phyloP scores from a whole-genome alignment of 2,113 vertebrate species.

The Alexandromys fortis region DNA sequence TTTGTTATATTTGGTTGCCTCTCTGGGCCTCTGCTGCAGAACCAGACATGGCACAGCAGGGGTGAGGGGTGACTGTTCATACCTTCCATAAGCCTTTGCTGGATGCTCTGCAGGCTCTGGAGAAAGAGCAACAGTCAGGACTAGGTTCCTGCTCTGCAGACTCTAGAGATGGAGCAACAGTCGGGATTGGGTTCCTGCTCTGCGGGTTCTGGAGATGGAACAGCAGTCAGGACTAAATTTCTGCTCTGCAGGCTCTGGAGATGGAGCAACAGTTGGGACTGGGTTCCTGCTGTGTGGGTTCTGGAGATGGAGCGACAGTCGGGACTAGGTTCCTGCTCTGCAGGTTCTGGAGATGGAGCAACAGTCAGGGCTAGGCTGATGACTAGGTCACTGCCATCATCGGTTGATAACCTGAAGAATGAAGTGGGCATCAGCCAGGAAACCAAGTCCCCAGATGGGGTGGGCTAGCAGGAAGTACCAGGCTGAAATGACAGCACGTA shows the following conservation, averaged over 20 bases:
- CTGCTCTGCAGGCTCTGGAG: neutral
- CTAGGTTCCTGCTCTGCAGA: no score
- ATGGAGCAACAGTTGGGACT: neutral
- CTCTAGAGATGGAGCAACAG: no score
- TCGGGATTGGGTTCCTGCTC: no score
- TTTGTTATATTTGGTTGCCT: neutral
- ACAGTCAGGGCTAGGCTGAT: neutral
- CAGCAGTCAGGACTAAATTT: no score
- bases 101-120: neutral
- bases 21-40: neutral
- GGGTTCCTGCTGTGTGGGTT: fast-evolving
- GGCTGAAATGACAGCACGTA: fast-evolving
- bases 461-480: neutral
- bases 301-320: no score
- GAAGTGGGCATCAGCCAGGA: neutral
- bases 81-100: neutral
- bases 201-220: no score
- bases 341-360: no score
- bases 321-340: no score
- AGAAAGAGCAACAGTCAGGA: no score
- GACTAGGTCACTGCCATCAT: neutral
- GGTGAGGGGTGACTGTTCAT: neutral
- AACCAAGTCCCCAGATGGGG: neutral
- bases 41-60: neutral
- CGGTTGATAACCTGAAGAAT: neutral